These are phyloP conservation scores for Trididemnum miniatum DNA, from an alignment of 23 tunicate species.

Conservation along the genomic window DNA sequence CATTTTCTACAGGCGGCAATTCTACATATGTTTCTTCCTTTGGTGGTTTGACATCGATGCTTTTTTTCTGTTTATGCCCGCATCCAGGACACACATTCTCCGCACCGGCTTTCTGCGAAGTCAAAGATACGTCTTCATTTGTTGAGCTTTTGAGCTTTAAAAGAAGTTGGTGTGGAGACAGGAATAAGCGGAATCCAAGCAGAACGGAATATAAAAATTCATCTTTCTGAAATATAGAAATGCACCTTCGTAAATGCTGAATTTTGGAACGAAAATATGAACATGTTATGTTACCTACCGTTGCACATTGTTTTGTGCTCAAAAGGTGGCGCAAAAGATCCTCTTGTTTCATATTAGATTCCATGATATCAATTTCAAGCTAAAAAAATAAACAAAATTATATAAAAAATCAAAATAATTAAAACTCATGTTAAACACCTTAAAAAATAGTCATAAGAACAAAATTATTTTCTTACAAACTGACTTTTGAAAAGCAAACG, in stretches of 20 bases:
- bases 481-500: too few relatives aligned
- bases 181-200: slow-evolving; percentile 83
- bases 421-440: too few relatives aligned
- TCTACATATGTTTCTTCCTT: background rate
- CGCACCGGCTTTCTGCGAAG: background rate
- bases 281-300: background rate
- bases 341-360: slow-evolving; percentile 60
- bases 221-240: slow-evolving; percentile 42
- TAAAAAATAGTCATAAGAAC: too few relatives aligned
- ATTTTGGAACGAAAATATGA: background rate
- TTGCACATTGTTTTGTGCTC: slow-evolving; percentile 15
- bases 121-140: slow-evolving; percentile 8
- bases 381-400: too few relatives aligned
- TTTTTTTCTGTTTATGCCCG: slow-evolving; percentile 37
- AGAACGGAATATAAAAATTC: slow-evolving; percentile 74
- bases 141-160: slow-evolving; percentile 49
- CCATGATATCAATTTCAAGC: too few relatives aligned
- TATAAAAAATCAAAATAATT: too few relatives aligned
- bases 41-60: background rate
- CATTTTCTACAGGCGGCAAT: background rate
- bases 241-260: too few relatives aligned
- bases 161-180: slow-evolving; percentile 65
- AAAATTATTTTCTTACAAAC: too few relatives aligned
- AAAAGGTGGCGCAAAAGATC: slow-evolving; percentile 87
- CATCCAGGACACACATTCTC: slow-evolving; percentile 49